Percentiles rank a stretch among this genome's conserved stretches.
Conservation (phyloP, 2,888 invertebrate species). For the Drosophila dives region DNA sequence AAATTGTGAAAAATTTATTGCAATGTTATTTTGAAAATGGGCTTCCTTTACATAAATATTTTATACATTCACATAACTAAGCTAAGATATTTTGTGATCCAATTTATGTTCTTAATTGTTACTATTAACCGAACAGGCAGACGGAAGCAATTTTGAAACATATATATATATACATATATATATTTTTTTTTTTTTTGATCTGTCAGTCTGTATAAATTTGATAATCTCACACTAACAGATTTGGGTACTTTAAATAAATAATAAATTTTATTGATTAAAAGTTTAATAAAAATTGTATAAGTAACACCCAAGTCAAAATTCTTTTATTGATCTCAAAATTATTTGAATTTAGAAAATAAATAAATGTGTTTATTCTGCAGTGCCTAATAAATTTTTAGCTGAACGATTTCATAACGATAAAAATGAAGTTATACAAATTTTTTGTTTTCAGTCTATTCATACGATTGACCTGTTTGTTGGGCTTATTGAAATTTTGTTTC, state of each 20-base stretch:
- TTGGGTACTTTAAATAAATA: neutral
- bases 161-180: no score
- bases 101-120: neutral
- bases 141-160: neutral
- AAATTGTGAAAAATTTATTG: neutral
- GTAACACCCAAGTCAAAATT: neutral
- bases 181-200: no score
- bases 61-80: neutral
- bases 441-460: neutral
- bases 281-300: neutral
- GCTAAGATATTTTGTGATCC: neutral
- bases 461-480: neutral
- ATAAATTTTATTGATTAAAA: no score
- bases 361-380: neutral
- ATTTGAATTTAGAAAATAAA: neutral
- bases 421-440: neutral
- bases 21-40: neutral
- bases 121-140: neutral
- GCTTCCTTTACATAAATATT: neutral
- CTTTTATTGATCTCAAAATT: neutral
- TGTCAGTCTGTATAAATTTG: neutral
- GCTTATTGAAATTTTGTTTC: conserved; percentile 7
- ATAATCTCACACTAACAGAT: neutral
- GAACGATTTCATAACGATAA: neutral
- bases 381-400: neutral